phyloP scores from a whole-genome alignment of 2,797 vertebrate genomes.

The Tadarida brasiliensis region DNA sequence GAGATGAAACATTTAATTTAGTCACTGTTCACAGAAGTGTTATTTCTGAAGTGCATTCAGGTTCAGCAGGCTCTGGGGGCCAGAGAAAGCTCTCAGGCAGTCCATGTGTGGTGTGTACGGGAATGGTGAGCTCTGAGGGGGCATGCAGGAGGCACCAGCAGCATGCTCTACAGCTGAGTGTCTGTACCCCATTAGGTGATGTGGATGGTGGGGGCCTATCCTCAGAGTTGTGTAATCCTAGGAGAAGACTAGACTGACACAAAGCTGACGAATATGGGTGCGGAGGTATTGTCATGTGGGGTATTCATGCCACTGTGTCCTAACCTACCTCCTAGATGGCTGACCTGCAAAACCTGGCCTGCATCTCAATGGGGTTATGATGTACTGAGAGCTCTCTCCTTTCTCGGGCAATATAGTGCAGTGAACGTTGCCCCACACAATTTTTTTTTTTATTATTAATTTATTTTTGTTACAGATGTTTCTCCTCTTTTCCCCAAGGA shows the following conservation, averaged over 20 bases:
- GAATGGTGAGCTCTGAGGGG: neutral
- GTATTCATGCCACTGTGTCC: rapidly evolving
- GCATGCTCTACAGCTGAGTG: neutral
- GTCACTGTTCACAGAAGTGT: neutral
- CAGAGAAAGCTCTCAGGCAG: neutral
- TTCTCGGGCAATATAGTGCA: rapidly evolving
- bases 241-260: neutral
- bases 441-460: too few relatives aligned
- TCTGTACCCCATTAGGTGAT: too few relatives aligned
- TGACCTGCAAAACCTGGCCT: rapidly evolving
- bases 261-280: neutral
- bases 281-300: rapidly evolving
- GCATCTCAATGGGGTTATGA: rapidly evolving
- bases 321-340: too few relatives aligned
- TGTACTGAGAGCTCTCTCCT: neutral
- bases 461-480: too few relatives aligned
- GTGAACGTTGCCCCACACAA: rapidly evolving
- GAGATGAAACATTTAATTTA: neutral
- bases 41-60: neutral
- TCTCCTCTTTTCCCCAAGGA: too few relatives aligned
- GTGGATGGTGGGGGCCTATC: rapidly evolving
- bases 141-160: rapidly evolving
- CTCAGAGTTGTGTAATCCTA: neutral
- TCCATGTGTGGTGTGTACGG: rapidly evolving
- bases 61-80: neutral